Evolutionary conservation across 2,888 invertebrate genomes (phyloP), one percentile per base, ranked within the genome.

Genomic region (Platycnemis pennipes): DNA sequence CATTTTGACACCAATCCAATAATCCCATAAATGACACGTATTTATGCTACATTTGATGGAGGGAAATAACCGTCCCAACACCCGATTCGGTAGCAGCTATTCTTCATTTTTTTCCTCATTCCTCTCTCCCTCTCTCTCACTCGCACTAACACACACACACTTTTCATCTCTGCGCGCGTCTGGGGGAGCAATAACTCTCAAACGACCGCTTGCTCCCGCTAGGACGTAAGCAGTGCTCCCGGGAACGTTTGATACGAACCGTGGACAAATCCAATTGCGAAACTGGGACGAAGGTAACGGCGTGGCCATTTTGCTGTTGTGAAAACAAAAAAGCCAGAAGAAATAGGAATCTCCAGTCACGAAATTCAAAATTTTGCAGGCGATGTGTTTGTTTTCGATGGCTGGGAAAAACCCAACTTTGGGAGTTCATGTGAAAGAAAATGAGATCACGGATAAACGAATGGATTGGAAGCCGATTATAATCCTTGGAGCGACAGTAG

Each of bases 211-310:
- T 37, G 77, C 77, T 37, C 1, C 77, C 37, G 13, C 77, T 11
- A 77, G 77, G 37, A 37, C 11, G 77, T 77, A 77, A 77, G 77
- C 37, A 77, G 8, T 13, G 31, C 16, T 77, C 77, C 26, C 8
- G 8, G 63, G 26, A 63, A 63, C 63, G 63, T 77, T 77, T 77
- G 77, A 31, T 26, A 13, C 77, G n/a, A 8, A n/a, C 37, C 77
- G 77, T 77, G 77, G 77, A 77, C 77, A 37, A 77, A 77, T 77
- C 77, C 77, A 77, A 77, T 77, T 77, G 77, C 37, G 77, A 77
- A 77, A 77, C 77, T 77, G 37, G 77, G 77, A 37, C 77, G 77
- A 77, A 13, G 13, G 26, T 31, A 77, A 11, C 77, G 63, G n/a
- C n/a, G 77, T 26, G 26, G 77, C 77, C 16, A 13, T 77, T 37